Percentiles rank a stretch among this genome's conserved stretches.
These are phyloP conservation scores for Galleria mellonella DNA, from an alignment of 1,140 invertebrate species.

Conservation along the genomic window DNA sequence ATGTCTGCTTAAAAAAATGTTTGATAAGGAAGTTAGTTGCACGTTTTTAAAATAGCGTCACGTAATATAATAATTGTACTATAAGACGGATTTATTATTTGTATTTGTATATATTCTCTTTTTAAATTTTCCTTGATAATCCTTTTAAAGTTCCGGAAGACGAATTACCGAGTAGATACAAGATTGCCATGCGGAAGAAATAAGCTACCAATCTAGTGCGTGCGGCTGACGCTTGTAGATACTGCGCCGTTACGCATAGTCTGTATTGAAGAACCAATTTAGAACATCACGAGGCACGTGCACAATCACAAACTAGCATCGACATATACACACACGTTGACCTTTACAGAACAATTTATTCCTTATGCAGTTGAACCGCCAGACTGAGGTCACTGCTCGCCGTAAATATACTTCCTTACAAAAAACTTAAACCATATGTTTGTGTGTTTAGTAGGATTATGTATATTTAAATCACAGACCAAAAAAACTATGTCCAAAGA, in stretches of 20 bases:
- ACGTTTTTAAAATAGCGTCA: no score
- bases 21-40: no score
- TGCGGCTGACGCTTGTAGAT: background rate
- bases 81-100: no score
- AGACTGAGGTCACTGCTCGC: constrained; percentile 28
- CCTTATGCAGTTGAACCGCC: constrained; percentile 26
- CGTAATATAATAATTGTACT: no score
- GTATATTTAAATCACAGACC: no score
- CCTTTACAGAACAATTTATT: constrained; percentile 38
- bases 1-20: no score
- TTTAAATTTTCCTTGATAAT: background rate
- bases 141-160: constrained; percentile 19
- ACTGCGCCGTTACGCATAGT: background rate
- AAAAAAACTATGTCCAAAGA: no score
- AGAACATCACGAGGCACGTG: background rate
- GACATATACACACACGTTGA: constrained; percentile 30
- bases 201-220: constrained; percentile 14
- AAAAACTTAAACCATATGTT: constrained; percentile 6
- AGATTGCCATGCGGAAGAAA: constrained; percentile 12
- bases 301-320: constrained; percentile 6
- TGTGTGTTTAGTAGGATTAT: no score
- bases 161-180: background rate
- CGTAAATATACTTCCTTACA: constrained; percentile 28
- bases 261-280: background rate
- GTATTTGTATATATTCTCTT: no score